Evolutionary conservation across 2,113 vertebrate species (phyloP).

Genomic region (Gopherus flavomarginatus): DNA sequence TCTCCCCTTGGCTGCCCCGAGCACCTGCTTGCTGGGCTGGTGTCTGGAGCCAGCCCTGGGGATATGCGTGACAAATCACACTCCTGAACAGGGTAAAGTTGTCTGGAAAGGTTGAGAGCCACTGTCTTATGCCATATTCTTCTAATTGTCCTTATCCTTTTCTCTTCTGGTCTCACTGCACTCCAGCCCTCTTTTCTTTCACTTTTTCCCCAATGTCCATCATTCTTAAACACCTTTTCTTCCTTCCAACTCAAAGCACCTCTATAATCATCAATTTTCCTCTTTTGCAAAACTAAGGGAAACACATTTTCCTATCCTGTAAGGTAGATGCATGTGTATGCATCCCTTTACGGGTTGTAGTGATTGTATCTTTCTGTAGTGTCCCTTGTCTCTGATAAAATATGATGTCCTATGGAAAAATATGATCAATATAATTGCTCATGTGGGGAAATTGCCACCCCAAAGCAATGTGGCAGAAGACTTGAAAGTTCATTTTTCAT

Average conservation of each 20-base stretch:
- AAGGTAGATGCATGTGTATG: neutral
- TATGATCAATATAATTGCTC: conserved; percentile 26
- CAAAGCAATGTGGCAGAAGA: neutral
- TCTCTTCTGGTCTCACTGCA: neutral
- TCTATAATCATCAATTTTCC: rapidly evolving
- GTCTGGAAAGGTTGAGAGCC: neutral
- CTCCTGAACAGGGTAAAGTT: too few relatives aligned
- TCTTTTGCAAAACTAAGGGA: neutral
- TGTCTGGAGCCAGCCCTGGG: too few relatives aligned
- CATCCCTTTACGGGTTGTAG: neutral
- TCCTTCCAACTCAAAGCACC: neutral
- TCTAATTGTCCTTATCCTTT: neutral
- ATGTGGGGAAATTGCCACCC: conserved; percentile 19
- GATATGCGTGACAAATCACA: too few relatives aligned
- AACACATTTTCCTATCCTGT: neutral
- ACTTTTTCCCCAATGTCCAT: neutral
- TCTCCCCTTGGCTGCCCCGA: too few relatives aligned
- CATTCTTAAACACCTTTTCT: neutral
- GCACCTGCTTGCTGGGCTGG: too few relatives aligned
- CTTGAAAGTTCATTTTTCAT: conserved; percentile 35
- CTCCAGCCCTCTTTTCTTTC: neutral
- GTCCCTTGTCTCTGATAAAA: neutral
- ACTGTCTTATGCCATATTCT: neutral
- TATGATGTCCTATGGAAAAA: conserved; percentile 4
- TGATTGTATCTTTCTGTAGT: conserved; percentile 6